phyloP scores from a whole-genome alignment of 2,797 vertebrate species.

The Schizothorax lantsangensis region DNA sequence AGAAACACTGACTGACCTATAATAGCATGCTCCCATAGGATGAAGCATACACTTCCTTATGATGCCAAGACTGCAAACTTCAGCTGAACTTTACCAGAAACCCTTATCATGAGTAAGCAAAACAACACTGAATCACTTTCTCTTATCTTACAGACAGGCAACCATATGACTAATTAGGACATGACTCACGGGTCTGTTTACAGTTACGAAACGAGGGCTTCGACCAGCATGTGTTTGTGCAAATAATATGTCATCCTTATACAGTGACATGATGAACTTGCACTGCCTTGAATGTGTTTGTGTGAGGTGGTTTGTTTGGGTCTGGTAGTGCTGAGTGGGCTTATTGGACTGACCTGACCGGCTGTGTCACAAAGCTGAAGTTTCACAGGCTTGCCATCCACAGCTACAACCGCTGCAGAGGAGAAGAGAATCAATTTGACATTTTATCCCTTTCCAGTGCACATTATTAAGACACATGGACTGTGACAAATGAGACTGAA shows the following conservation, averaged over 20 bases:
- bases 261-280: constrained; percentile 31
- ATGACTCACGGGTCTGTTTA: constrained; percentile 43
- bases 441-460: background rate
- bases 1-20: constrained; percentile 53
- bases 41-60: constrained; percentile 15
- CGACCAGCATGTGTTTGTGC: constrained; percentile 40
- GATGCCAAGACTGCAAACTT: constrained; percentile 42
- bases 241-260: constrained; percentile 50
- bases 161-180: constrained; percentile 43
- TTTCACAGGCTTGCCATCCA: constrained; percentile 94
- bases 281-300: constrained; percentile 27
- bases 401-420: constrained; percentile 85
- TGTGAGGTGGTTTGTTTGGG: constrained; percentile 38
- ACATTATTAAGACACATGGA: constrained; percentile 26
- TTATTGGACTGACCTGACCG: constrained; percentile 86
- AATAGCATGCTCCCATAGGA: constrained; percentile 36
- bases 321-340: constrained; percentile 22
- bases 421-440: constrained; percentile 38
- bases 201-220: constrained; percentile 30
- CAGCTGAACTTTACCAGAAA: constrained; percentile 53
- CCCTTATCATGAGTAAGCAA: constrained; percentile 41
- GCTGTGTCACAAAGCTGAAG: constrained; percentile 98
- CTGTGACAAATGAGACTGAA: constrained; percentile 12
- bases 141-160: constrained; percentile 32
- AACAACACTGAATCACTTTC: constrained; percentile 44